Percentiles rank a stretch among this genome's conserved stretches.
Evolutionary conservation across 1,140 invertebrate species (phyloP).

Genomic region (Pseudomyrmex dendroicus): DNA sequence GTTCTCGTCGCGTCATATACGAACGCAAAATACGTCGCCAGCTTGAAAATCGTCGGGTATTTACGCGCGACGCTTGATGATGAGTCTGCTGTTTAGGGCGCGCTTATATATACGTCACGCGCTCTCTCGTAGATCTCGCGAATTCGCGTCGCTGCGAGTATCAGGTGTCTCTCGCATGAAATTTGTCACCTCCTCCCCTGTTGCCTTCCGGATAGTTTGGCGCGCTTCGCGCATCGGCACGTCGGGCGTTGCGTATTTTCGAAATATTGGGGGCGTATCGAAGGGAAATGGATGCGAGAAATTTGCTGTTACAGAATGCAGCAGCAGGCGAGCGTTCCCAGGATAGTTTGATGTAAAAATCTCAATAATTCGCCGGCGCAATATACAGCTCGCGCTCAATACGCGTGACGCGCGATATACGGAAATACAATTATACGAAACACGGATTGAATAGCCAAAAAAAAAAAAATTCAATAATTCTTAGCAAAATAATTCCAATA

Average conservation of each 20-base stretch:
- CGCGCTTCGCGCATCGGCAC: constrained; percentile 35
- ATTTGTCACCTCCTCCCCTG: not conserved
- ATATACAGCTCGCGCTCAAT: not conserved
- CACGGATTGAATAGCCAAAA: not conserved
- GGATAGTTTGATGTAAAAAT: constrained; percentile 59
- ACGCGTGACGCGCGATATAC: not conserved
- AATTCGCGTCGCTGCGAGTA: constrained; percentile 31
- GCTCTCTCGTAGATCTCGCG: constrained; percentile 38
- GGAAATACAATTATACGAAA: constrained; percentile 4
- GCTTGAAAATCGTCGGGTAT: not conserved
- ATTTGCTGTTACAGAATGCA: constrained; percentile 49
- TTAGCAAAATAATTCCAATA: constrained; percentile 10
- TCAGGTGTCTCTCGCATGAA: constrained; percentile 51
- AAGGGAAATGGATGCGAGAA: constrained; percentile 41
- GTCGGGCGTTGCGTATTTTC: constrained; percentile 50
- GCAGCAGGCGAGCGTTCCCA: constrained; percentile 34
- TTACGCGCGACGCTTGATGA: too few relatives aligned
- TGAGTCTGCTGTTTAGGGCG: constrained; percentile 17
- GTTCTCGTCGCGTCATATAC: constrained; percentile 21
- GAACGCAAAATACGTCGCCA: not conserved
- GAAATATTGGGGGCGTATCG: constrained; percentile 39
- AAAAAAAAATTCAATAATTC: constrained; percentile 38
- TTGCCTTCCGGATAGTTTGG: constrained; percentile 27
- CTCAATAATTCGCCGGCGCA: constrained; percentile 45
- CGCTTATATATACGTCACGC: constrained; percentile 9